A percentile compares a stretch with the other conserved stretches of the same genome.
phyloP scores from a whole-genome alignment of 2,113 vertebrate species.

The Sprattus sprattus region DNA sequence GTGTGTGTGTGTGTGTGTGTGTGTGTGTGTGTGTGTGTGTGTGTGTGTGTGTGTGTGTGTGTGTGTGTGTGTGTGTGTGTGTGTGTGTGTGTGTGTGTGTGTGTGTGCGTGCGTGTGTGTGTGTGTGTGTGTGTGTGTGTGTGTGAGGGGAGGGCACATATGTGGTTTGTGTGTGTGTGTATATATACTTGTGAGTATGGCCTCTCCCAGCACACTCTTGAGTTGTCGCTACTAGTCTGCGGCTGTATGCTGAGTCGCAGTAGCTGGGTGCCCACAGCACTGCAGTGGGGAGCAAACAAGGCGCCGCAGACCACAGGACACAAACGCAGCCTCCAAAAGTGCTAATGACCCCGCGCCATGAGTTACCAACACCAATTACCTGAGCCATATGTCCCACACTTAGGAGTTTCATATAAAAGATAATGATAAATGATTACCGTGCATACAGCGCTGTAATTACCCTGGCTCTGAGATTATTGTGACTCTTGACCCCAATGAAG shows the following conservation, averaged over 20 bases:
- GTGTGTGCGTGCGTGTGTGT: background rate
- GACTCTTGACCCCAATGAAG: conserved; percentile 43
- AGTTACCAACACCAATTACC: conserved; percentile 36
- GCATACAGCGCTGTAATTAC: conserved; percentile 34
- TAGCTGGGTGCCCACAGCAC: background rate
- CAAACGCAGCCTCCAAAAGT: background rate
- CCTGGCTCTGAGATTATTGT: conserved; percentile 17
- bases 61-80: background rate
- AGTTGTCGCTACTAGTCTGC: background rate
- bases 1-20: background rate
- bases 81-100: background rate
- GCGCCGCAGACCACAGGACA: background rate
- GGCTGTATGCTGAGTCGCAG: background rate
- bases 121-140: background rate
- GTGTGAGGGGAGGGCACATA: too few relatives aligned
- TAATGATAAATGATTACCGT: conserved; percentile 49
- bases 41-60: background rate
- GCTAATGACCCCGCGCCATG: conserved; percentile 12
- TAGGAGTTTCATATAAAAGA: conserved; percentile 19
- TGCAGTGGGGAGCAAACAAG: background rate
- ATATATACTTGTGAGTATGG: background rate
- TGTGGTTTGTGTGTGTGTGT: background rate
- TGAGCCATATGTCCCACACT: conserved; percentile 39
- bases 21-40: conserved; percentile 4
- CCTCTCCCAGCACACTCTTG: too few relatives aligned